Base-by-base conservation (phyloP, 2,113 vertebrate genomes). In the Stigmatopora argus region DNA sequence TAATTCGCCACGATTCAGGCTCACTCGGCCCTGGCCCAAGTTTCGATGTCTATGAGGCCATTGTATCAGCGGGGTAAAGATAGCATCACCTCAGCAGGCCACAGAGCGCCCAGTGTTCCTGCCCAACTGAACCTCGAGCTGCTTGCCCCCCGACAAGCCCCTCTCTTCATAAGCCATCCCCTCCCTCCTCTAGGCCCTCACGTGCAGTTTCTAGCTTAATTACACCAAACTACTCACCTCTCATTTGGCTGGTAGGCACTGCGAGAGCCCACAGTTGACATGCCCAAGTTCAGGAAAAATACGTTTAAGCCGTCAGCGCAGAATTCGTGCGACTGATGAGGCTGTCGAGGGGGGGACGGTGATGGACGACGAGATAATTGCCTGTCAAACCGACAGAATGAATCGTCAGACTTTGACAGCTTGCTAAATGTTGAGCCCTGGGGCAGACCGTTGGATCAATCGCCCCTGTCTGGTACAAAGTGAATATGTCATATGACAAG, bases 11-110 rank as follows among this genome's bases (percentile, higher is more conserved):
- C 23, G 46, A 63, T 19, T 11, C 13, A 26, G 45, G 21, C 10
- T 53, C 35, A 65, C 63, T 53, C 65, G 52, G 68, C 41, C 77
- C 56, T 64, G 63, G 53, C 76, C 19, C 46, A 26, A 63, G 69
- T 64, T 76, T 70, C 65, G 72, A 69, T 67, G 78, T 86, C 74
- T 85, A 83, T 85, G 80, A 83, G 79, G 51, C 71, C 82, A 81
- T 85, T 85, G 78, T 85, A 70, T 72, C 71, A 78, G 19, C 26
- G 78, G 81, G 67, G 67, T 81, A 83, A 83, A 86, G 86, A 84
- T 80, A 85, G 78, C 79, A 81, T 82, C 76, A 81, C 79, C 77
- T 85, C 77, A 67, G 62, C 35, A 53, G 53, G 61, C 63, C 72
- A 85, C 84, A 85, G 82, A 85, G 74, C 49, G 41, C 15, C 66